Evolutionary conservation across 1,140 invertebrate genomes (phyloP).

Genomic region (Drosophila nigrodunni): DNA sequence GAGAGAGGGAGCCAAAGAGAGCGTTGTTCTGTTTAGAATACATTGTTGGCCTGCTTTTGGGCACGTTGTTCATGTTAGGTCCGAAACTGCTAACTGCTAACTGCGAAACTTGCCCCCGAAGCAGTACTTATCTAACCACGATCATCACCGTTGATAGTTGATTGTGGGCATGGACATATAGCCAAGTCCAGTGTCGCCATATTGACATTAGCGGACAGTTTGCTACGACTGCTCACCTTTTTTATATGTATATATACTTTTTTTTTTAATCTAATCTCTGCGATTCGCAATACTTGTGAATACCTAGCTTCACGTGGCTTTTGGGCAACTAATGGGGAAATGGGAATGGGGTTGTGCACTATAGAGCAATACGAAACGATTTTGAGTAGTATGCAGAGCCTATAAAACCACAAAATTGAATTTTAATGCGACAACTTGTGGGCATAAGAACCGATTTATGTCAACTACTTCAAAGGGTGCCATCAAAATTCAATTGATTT

Average conservation of each 20-base stretch:
- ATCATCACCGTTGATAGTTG: conserved; percentile 66
- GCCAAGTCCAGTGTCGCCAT: conserved; percentile 46
- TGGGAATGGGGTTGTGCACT: background rate
- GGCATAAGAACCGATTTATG: conserved; percentile 39
- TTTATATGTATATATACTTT: too few relatives aligned
- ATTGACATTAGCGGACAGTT: conserved; percentile 57
- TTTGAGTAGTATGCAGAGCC: background rate
- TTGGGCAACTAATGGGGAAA: background rate
- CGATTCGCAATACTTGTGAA: conserved; percentile 51
- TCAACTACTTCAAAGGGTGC: conserved; percentile 28
- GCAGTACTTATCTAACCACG: conserved; percentile 53
- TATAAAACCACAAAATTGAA: conserved; percentile 36
- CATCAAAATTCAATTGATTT: conserved; percentile 43
- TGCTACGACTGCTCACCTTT: conserved; percentile 7
- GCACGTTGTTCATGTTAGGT: conserved; percentile 21
- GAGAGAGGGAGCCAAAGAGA: background rate
- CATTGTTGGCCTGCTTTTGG: conserved; percentile 32
- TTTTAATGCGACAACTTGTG: conserved; percentile 44
- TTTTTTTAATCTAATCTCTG: conserved; percentile 54
- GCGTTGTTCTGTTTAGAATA: background rate
- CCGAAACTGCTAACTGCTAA: conserved; percentile 1
- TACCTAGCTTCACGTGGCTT: conserved; percentile 62
- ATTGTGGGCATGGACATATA: conserved; percentile 45
- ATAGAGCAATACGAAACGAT: background rate
- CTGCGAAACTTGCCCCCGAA: conserved; percentile 34